phyloP scores from a whole-genome alignment of 2,888 invertebrate species.

The Spialia ferax region DNA sequence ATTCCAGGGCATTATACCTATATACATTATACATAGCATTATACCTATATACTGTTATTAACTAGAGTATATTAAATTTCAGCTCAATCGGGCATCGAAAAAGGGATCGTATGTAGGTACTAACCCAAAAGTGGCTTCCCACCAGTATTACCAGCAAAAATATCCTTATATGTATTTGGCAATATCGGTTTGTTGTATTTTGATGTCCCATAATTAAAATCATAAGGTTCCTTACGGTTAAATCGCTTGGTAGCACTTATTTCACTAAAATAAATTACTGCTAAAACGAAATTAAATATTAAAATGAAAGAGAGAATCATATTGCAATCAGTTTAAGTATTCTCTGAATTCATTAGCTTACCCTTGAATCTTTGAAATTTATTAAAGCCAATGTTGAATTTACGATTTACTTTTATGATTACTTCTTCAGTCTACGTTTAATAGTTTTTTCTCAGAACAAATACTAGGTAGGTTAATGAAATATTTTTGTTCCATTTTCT shows the following conservation, averaged over 20 bases:
- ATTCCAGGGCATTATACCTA: too few relatives aligned
- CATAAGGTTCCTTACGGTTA: background rate
- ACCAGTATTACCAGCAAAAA: conserved; percentile 51
- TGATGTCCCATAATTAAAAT: background rate
- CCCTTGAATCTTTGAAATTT: conserved; percentile 13
- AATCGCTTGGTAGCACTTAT: too few relatives aligned
- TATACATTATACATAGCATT: too few relatives aligned
- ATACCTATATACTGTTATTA: too few relatives aligned
- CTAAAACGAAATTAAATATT: background rate
- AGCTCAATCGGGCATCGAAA: background rate
- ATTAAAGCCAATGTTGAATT: conserved; percentile 15
- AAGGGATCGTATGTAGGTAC: conserved; percentile 34
- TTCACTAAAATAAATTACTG: too few relatives aligned
- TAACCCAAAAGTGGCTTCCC: conserved; percentile 56
- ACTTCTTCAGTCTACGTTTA: conserved; percentile 21
- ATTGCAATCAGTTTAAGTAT: conserved; percentile 5
- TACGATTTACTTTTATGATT: conserved; percentile 29
- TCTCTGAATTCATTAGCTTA: conserved; percentile 20
- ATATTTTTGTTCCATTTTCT: too few relatives aligned
- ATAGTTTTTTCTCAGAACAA: background rate
- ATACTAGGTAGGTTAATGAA: conserved; percentile 3
- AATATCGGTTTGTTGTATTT: conserved; percentile 21
- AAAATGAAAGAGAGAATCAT: conserved; percentile 9
- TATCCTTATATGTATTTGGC: conserved; percentile 52
- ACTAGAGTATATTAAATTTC: background rate